Evolutionary conservation across 2,888 invertebrate genomes (phyloP).

Genomic region (Andrena praecox): DNA sequence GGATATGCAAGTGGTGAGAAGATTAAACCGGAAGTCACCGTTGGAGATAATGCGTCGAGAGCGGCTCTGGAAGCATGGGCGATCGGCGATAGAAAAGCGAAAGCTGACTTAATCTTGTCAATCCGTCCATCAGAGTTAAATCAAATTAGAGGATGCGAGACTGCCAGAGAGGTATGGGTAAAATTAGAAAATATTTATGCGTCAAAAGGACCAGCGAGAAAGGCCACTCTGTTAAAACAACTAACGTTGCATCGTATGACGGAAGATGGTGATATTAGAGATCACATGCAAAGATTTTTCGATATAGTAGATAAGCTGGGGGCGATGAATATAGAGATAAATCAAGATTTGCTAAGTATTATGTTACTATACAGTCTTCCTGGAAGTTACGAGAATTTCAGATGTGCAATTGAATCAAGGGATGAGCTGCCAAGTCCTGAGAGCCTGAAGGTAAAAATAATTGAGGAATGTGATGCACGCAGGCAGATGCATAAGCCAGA

Average conservation of each 20-base stretch:
- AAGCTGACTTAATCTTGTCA: no score
- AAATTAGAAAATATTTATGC: no score
- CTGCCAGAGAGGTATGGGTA: no score
- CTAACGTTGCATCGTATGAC: background rate
- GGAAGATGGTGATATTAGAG: background rate
- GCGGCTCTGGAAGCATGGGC: no score
- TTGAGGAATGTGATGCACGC: background rate
- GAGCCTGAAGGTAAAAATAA: background rate
- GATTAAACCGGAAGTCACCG: no score
- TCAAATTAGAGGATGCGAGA: no score
- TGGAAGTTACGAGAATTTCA: slow-evolving; percentile 9
- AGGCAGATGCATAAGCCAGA: background rate
- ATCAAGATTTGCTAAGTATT: background rate
- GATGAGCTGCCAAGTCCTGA: background rate
- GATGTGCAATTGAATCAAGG: slow-evolving; percentile 8
- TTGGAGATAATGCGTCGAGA: no score
- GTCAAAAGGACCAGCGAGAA: no score
- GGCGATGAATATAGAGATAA: background rate
- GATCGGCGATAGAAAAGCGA: no score
- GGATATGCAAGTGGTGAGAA: no score
- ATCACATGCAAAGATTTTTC: slow-evolving; percentile 5
- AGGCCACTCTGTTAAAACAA: slow-evolving; percentile 3
- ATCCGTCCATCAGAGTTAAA: no score
- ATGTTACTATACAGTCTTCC: slow-evolving; percentile 10
- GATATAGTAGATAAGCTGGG: background rate